Base-by-base conservation (phyloP, 1,140 invertebrate species). In the Lordiphosa stackelbergi region DNA sequence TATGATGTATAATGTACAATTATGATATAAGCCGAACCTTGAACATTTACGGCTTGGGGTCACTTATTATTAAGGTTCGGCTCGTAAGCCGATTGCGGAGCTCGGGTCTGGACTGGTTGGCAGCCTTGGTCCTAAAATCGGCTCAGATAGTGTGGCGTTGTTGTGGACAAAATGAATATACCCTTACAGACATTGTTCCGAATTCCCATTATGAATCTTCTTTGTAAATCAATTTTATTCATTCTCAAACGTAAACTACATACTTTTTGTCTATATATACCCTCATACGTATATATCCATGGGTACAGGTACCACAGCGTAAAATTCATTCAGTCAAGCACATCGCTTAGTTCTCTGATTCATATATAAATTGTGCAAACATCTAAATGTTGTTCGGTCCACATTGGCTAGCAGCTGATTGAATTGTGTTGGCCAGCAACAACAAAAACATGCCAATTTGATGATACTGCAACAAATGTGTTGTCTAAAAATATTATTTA, bases 401-500 rank as follows among this genome's bases (percentile, higher is more conserved):
- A 69, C 43, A 75, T 58, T 60, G 42, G 34, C 66, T 45, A 74
- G 61, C 77, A 79, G 75, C 77, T 81, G 77, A 83, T 83, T 83
- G 77, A 83, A 77, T 84, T 77, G 77, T 83, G 72, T 84, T 83
- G 72, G 77, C 73, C 69, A 83, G 58, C 72, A 73, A 54, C 68
- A 83, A 66, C 58, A 81, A 65, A 83, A 83, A 77, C 48, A 74
- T 77, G 77, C 77, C 77, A 83, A 83, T 81, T 81, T 83, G 77
- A 83, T 73, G 73, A 83, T 83, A 83, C 61, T 74, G 66, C 78
- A 83, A 83, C 77, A 83, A 83, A 83, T 83, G 77, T 79, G 66
- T 73, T 72, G 65, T 69, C 72, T 69, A 65, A 83, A 73, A 83
- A 83, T 83, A 83, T 83, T 66, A 66, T 55, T 70, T 69, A 77